These are phyloP conservation scores for Adineta ricciae DNA, from an alignment of 2,888 invertebrate genomes.

Conservation along the genomic window DNA sequence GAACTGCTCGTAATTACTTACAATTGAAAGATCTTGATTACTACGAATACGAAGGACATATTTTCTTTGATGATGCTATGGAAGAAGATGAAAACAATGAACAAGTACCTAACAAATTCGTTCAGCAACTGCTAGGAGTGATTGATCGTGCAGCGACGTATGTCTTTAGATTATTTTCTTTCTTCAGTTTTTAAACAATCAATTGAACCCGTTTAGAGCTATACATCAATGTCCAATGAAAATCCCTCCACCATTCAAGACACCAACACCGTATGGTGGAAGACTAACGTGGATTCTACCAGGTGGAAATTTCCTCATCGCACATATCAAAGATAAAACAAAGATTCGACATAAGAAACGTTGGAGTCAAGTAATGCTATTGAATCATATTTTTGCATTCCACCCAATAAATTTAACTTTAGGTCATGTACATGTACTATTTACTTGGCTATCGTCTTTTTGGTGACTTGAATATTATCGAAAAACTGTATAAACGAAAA, in stretches of 20 bases:
- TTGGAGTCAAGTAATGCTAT: conserved; percentile 76
- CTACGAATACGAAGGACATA: conserved; percentile 55
- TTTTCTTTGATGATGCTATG: conserved; percentile 77
- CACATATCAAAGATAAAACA: conserved; percentile 90
- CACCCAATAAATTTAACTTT: background rate
- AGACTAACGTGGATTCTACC: conserved; percentile 84
- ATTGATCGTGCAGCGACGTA: conserved; percentile 46
- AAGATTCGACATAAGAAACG: conserved; percentile 94
- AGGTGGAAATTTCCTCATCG: conserved; percentile 90
- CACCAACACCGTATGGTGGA: conserved; percentile 92
- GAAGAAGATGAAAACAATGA: conserved; percentile 52
- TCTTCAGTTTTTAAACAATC: no score
- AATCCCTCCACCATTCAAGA: conserved; percentile 79
- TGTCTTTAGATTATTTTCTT: background rate
- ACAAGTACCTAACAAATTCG: conserved; percentile 42
- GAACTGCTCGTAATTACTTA: conserved; percentile 46
- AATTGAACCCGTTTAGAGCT: conserved; percentile 45
- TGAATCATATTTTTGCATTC: no score
- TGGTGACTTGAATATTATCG: conserved; percentile 37
- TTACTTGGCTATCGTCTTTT: conserved; percentile 84
- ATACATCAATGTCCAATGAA: conserved; percentile 82
- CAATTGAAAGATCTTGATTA: conserved; percentile 47
- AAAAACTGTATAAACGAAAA: conserved; percentile 34
- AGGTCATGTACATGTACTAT: conserved; percentile 94
- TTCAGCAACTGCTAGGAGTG: conserved; percentile 41